A percentile compares a stretch with the other conserved stretches of the same genome.
Evolutionary conservation across 2,113 vertebrate genomes (phyloP).

Genomic region (Vanacampus margaritifer): DNA sequence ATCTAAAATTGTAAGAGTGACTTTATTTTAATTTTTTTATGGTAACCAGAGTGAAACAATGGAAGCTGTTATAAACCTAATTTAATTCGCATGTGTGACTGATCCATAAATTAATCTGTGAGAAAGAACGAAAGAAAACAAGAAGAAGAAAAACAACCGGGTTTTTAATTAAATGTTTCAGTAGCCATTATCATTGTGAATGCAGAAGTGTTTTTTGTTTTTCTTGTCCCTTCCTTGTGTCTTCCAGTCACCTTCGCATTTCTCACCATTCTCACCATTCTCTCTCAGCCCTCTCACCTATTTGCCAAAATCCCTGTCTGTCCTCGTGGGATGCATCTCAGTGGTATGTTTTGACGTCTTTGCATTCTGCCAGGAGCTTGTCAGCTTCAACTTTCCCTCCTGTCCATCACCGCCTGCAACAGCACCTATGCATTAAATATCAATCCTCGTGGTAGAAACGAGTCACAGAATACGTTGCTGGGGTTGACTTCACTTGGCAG

Average conservation of each 20-base stretch:
- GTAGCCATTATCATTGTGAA: neutral
- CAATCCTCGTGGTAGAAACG: conserved; percentile 27
- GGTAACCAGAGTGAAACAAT: no score
- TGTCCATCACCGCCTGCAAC: conserved; percentile 47
- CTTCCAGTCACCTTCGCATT: conserved; percentile 27
- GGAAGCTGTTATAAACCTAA: neutral
- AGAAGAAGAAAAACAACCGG: no score
- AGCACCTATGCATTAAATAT: conserved; percentile 62
- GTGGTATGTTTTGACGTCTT: conserved; percentile 48
- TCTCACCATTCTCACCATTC: conserved; percentile 11
- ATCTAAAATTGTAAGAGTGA: no score
- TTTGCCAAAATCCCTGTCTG: conserved; percentile 5
- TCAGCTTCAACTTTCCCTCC: conserved; percentile 41
- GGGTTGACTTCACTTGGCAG: conserved; percentile 39
- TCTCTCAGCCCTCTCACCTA: conserved; percentile 9
- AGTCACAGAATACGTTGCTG: conserved; percentile 13
- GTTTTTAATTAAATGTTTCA: neutral
- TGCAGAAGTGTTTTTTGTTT: neutral
- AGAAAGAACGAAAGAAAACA: neutral
- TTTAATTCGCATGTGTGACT: neutral
- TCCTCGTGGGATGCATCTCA: conserved; percentile 26
- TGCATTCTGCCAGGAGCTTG: conserved; percentile 36
- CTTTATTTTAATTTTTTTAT: no score
- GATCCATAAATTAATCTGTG: neutral
- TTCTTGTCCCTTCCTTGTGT: conserved; percentile 5